Conservation (phyloP, 1,140 invertebrate genomes). For the Drosophila murphyi region DNA sequence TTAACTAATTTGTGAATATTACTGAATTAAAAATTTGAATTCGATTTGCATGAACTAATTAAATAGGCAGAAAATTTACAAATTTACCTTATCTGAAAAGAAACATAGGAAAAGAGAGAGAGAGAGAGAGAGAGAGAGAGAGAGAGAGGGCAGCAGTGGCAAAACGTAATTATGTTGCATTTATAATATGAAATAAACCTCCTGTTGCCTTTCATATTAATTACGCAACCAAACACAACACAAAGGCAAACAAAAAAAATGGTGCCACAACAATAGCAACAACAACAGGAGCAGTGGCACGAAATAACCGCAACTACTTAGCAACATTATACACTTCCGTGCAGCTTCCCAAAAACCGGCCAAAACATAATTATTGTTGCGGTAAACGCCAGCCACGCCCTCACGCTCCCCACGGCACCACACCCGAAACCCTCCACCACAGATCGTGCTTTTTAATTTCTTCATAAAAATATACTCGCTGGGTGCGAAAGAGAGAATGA, state of each 20-base stretch:
- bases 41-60: constrained; percentile 3
- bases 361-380: constrained; percentile 81
- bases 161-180: constrained; percentile 76
- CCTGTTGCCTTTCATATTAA: constrained; percentile 79
- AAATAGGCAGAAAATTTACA: background rate
- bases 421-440: constrained; percentile 36
- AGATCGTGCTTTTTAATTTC: constrained; percentile 74
- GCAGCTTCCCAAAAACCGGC: constrained; percentile 63
- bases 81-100: constrained; percentile 28
- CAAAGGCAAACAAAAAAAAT: constrained; percentile 17
- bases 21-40: background rate
- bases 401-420: background rate
- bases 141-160: constrained; percentile 13
- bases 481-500: constrained; percentile 10
- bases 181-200: constrained; percentile 76
- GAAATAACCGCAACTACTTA: constrained; percentile 78
- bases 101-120: constrained; percentile 4
- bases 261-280: constrained; percentile 33
- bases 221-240: constrained; percentile 56
- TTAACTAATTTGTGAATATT: background rate
- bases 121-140: constrained; percentile 13
- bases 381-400: constrained; percentile 59
- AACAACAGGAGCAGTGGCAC: constrained; percentile 41
- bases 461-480: constrained; percentile 54
- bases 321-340: constrained; percentile 82